Evolutionary conservation across 2,113 vertebrate genomes (phyloP).

Genomic region (Saccopteryx leptura): DNA sequence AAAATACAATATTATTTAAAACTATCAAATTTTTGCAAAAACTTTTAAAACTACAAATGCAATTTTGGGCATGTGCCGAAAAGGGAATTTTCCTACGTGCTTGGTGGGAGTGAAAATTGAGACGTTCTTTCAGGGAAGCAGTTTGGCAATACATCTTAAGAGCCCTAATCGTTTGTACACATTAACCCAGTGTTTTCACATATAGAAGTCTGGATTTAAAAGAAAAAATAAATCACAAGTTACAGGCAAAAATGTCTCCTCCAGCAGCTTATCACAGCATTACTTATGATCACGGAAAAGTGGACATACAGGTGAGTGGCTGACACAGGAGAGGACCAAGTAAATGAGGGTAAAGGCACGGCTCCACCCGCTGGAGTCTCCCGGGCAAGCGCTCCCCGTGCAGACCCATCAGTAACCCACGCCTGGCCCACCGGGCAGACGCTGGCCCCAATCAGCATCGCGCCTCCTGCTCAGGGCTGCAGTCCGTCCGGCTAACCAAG

Average conservation of each 20-base stretch:
- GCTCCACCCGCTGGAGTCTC: not conserved
- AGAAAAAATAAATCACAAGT: not conserved
- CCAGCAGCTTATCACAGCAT: not conserved
- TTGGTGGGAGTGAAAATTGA: not conserved
- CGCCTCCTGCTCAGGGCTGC: not conserved
- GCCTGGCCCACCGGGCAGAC: not conserved
- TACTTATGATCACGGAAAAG: not conserved
- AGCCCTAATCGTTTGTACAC: not conserved
- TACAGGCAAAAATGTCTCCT: not conserved
- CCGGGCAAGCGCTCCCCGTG: no score
- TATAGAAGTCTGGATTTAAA: not conserved
- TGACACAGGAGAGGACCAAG: not conserved
- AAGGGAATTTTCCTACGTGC: not conserved
- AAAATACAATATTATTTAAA: not conserved
- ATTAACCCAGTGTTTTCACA: not conserved
- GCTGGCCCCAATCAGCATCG: rapidly evolving
- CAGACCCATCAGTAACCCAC: not conserved
- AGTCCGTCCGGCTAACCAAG: not conserved
- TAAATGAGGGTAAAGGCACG: not conserved
- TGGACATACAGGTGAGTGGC: not conserved
- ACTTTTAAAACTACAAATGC: not conserved
- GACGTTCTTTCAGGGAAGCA: not conserved
- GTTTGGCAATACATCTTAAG: not conserved
- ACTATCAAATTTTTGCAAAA: not conserved
- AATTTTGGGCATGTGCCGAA: not conserved